phyloP scores from a whole-genome alignment of 2,113 vertebrate species.

The Pterocles burchelli region DNA sequence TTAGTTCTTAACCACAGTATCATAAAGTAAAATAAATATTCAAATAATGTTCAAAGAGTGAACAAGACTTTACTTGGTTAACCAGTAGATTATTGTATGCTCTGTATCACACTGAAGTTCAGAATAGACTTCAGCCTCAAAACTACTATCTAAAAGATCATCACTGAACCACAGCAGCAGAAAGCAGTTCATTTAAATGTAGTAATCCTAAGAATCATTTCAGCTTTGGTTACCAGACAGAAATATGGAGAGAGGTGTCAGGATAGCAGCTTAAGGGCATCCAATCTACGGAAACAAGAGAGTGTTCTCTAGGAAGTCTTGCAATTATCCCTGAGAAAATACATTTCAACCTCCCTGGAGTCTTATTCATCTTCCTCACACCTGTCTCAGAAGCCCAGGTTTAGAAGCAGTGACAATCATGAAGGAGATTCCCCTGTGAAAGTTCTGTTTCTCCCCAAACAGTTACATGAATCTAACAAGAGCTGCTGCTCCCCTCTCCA shows the following conservation, averaged over 20 bases:
- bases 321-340: conserved; percentile 35
- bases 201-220: conserved; percentile 1
- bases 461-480: not conserved
- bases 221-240: conserved; percentile 40
- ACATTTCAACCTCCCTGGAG: conserved; percentile 34
- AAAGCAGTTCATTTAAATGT: conserved; percentile 20
- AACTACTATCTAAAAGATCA: not conserved
- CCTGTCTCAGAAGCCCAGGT: conserved; percentile 16
- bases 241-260: conserved; percentile 15
- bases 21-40: not conserved
- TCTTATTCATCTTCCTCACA: conserved; percentile 37
- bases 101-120: not conserved
- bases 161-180: not conserved
- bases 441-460: not conserved
- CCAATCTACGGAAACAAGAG: not conserved
- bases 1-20: not conserved
- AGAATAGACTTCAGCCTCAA: not conserved
- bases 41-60: not conserved
- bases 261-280: conserved; percentile 17
- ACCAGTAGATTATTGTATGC: not conserved
- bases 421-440: conserved; percentile 19
- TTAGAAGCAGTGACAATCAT: conserved; percentile 5
- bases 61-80: not conserved
- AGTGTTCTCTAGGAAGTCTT: not conserved
- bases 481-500: not conserved